Percentiles rank a stretch among this genome's conserved stretches.
Conservation (phyloP, 2,797 vertebrate genomes). For the Phyllotis vaccarum region DNA sequence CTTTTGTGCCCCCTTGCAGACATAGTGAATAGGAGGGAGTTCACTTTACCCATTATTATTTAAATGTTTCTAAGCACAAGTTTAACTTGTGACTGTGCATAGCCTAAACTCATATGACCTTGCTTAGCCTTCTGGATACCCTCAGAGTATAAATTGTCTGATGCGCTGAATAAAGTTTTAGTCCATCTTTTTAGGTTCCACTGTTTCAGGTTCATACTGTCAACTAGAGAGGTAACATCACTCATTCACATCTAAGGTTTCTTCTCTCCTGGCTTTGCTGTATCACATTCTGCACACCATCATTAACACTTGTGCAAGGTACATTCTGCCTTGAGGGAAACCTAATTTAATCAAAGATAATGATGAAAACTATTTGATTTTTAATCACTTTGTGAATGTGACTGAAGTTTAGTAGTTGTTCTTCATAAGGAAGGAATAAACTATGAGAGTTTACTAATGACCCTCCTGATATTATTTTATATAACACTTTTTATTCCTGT, state of each 20-base stretch:
- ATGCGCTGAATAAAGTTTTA: background rate
- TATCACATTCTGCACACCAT: background rate
- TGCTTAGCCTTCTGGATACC: background rate
- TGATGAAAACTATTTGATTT: conserved; percentile 51
- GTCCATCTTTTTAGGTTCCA: background rate
- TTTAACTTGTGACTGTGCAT: background rate
- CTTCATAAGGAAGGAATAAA: background rate
- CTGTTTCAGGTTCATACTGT: background rate
- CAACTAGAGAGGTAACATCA: background rate
- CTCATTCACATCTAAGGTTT: background rate
- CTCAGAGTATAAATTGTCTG: background rate
- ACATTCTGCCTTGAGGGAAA: conserved; percentile 27
- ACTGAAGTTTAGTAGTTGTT: conserved; percentile 26
- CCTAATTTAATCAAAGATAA: conserved; percentile 35
- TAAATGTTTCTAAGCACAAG: background rate
- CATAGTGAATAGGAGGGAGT: background rate
- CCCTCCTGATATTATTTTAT: background rate
- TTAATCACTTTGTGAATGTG: conserved; percentile 7
- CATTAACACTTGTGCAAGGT: background rate
- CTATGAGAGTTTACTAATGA: background rate
- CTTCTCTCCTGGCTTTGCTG: background rate
- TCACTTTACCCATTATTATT: background rate
- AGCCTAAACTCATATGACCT: too few relatives aligned
- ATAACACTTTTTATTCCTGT: background rate
- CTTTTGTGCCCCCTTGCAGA: background rate